Percentiles rank a stretch among this genome's conserved stretches.
These are phyloP conservation scores for Hyalella azteca DNA, from an alignment of 2,888 invertebrate genomes.

Conservation along the genomic window DNA sequence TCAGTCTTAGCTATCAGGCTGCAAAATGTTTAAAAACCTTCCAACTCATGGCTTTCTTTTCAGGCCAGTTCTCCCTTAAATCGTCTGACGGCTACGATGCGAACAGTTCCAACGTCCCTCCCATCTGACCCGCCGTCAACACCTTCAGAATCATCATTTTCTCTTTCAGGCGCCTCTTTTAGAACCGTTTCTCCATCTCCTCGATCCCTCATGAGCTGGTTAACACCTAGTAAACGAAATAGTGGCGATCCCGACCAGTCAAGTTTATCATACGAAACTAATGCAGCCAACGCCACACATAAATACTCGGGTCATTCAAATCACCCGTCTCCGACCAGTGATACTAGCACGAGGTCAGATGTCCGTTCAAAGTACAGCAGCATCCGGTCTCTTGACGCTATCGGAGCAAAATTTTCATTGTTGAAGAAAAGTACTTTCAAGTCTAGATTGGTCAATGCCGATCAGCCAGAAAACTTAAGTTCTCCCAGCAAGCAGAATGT, in stretches of 20 bases:
- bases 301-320: not conserved
- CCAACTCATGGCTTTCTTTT: not conserved
- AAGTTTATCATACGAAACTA: not conserved
- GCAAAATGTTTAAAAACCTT: too few relatives aligned
- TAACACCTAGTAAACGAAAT: not conserved
- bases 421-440: not conserved
- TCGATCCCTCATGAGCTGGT: slow-evolving; percentile 5
- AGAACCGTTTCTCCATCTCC: slow-evolving; percentile 22
- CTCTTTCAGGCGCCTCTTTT: not conserved
- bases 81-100: not conserved
- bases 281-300: not conserved
- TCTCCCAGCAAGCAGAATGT: too few relatives aligned
- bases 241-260: not conserved
- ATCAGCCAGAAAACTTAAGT: too few relatives aligned
- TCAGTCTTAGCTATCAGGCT: too few relatives aligned
- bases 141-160: not conserved
- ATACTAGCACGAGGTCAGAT: not conserved
- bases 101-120: not conserved
- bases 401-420: not conserved
- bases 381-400: not conserved
- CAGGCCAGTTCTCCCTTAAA: not conserved
- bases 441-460: too few relatives aligned
- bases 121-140: not conserved
- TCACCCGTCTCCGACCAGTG: not conserved
- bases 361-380: not conserved